phyloP scores from a whole-genome alignment of 2,888 invertebrate genomes.

The Hipparchia sbordonii region DNA sequence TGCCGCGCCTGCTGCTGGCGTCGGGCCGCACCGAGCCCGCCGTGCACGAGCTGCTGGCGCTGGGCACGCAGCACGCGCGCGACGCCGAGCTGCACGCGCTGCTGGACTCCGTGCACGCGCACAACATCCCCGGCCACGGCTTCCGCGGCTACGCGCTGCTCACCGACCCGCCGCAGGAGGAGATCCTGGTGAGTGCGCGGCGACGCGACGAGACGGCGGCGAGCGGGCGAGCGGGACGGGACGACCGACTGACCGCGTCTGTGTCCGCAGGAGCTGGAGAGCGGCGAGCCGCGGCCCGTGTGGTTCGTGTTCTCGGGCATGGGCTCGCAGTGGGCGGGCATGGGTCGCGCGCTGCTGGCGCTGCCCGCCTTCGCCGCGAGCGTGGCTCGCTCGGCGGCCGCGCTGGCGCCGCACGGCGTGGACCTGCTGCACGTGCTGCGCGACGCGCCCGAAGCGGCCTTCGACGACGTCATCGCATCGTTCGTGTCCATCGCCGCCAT shows the following conservation, averaged over 20 bases:
- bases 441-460: constrained; percentile 88
- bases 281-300: constrained; percentile 88
- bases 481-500: constrained; percentile 97
- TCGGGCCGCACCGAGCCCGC: constrained; percentile 94
- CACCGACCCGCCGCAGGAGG: constrained; percentile 62
- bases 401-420: constrained; percentile 89
- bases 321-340: constrained; percentile 99
- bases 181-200: not conserved
- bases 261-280: constrained; percentile 56
- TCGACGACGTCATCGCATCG: constrained; percentile 93
- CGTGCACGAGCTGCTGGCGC: constrained; percentile 85
- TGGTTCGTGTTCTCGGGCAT: constrained; percentile 99
- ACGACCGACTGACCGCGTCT: too few relatives aligned
- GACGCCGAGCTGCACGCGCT: constrained; percentile 90
- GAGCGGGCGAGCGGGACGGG: too few relatives aligned
- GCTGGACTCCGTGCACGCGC: constrained; percentile 88
- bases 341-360: constrained; percentile 93
- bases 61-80: constrained; percentile 81
- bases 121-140: constrained; percentile 88
- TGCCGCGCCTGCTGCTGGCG: constrained; percentile 88
- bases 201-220: too few relatives aligned
- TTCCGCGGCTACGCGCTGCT: constrained; percentile 92
- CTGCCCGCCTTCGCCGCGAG: constrained; percentile 92
- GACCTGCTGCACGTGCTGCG: constrained; percentile 92
- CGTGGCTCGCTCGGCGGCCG: constrained; percentile 89